These are phyloP conservation scores for Cataglyphis hispanica DNA, from an alignment of 1,140 invertebrate genomes.

Conservation along the genomic window DNA sequence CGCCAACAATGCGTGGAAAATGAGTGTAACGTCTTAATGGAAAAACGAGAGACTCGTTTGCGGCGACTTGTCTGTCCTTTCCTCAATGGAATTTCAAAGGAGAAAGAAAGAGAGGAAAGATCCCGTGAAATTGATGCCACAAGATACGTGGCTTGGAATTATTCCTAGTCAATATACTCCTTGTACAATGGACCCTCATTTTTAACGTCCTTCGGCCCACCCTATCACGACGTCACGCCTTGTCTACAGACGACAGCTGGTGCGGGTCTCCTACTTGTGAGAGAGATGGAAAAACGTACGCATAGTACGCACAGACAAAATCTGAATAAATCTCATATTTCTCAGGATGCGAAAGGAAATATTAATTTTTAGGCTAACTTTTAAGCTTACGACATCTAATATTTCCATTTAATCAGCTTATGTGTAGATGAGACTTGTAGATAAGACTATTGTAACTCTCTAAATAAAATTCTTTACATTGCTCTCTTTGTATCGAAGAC, in stretches of 20 bases:
- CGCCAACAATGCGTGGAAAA: neutral
- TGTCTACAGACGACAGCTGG: constrained; percentile 61
- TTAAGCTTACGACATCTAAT: neutral
- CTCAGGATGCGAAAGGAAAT: neutral
- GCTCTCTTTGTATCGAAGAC: neutral
- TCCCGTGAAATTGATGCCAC: constrained; percentile 59
- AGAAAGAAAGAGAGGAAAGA: neutral
- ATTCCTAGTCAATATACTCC: neutral
- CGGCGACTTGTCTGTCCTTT: constrained; percentile 10
- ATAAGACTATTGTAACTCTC: constrained; percentile 11
- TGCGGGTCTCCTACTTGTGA: constrained; percentile 62
- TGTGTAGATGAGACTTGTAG: neutral
- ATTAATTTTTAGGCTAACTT: neutral
- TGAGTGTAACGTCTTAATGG: constrained; percentile 54
- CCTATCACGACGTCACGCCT: constrained; percentile 30
- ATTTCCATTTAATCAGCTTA: neutral
- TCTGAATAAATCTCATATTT: constrained; percentile 13
- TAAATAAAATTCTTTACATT: neutral
- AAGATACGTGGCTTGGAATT: constrained; percentile 23
- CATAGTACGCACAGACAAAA: neutral
- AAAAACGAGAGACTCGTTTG: constrained; percentile 34
- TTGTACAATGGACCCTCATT: constrained; percentile 73
- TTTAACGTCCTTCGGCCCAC: constrained; percentile 60
- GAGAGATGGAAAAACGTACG: constrained; percentile 63
- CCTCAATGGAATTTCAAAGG: neutral